Conservation (phyloP, 2,797 vertebrate genomes). For the Rhynchotus rufescens region DNA sequence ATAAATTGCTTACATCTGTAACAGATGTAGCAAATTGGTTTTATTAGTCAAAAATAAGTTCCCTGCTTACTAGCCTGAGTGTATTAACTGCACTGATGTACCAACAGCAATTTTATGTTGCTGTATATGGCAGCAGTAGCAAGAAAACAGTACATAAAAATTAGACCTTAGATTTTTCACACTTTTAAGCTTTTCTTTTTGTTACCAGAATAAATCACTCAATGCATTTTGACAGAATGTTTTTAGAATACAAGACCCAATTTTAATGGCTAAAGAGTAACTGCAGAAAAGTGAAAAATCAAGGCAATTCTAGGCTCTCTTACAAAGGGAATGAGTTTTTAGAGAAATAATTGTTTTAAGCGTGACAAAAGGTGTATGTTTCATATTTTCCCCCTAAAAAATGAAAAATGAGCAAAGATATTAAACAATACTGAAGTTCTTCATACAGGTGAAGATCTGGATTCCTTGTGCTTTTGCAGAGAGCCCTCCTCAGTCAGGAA, state of each 20-base stretch:
- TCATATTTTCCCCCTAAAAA: not conserved
- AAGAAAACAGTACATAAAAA: conserved; percentile 31
- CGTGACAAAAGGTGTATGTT: not conserved
- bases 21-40: not conserved
- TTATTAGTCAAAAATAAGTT: conserved; percentile 14
- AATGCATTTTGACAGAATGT: not conserved
- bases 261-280: not conserved
- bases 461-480: not conserved
- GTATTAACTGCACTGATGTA: conserved; percentile 38
- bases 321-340: not conserved
- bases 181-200: not conserved
- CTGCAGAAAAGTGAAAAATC: not conserved
- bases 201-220: not conserved
- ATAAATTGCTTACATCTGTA: conserved; percentile 33
- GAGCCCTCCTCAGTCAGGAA: not conserved
- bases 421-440: not conserved
- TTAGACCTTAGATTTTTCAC: conserved; percentile 2
- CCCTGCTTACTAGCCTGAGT: not conserved
- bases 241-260: not conserved
- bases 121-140: not conserved
- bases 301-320: not conserved
- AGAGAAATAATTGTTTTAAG: not conserved
- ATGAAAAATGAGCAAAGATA: not conserved
- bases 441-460: not conserved
- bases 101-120: conserved; percentile 52